Evolutionary conservation across 2,888 invertebrate species (phyloP).

Genomic region (Drosophila mercatorum): DNA sequence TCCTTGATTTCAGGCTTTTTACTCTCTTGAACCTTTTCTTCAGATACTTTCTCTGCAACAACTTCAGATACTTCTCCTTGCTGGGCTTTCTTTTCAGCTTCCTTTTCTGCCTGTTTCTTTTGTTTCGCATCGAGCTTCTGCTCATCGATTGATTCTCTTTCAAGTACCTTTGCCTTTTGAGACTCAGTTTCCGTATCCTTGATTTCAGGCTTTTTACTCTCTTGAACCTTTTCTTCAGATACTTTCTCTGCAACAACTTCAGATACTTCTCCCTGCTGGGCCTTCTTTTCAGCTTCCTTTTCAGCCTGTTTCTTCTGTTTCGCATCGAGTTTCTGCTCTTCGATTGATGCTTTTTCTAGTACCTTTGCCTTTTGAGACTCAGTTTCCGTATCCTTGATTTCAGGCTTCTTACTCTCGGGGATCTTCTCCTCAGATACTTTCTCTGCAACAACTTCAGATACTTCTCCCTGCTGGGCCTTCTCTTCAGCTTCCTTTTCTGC

Average conservation of each 20-base stretch:
- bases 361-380: background rate
- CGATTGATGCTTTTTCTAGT: background rate
- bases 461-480: slow-evolving; percentile 18
- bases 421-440: no score
- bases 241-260: slow-evolving; percentile 7
- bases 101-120: background rate
- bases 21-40: background rate
- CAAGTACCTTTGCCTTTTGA: background rate
- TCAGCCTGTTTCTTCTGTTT: background rate
- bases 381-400: background rate
- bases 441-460: slow-evolving; percentile 17
- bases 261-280: slow-evolving; percentile 8
- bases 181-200: background rate
- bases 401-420: background rate
- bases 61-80: slow-evolving; percentile 8
- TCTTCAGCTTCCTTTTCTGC: slow-evolving; percentile 16
- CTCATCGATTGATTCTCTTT: background rate
- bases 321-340: background rate
- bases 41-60: background rate
- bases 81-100: background rate
- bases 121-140: background rate
- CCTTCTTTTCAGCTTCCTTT: background rate
- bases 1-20: slow-evolving; percentile 17
- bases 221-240: background rate
- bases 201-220: background rate